These are phyloP conservation scores for Zapornia atra DNA, from an alignment of 2,113 vertebrate genomes.

Conservation along the genomic window DNA sequence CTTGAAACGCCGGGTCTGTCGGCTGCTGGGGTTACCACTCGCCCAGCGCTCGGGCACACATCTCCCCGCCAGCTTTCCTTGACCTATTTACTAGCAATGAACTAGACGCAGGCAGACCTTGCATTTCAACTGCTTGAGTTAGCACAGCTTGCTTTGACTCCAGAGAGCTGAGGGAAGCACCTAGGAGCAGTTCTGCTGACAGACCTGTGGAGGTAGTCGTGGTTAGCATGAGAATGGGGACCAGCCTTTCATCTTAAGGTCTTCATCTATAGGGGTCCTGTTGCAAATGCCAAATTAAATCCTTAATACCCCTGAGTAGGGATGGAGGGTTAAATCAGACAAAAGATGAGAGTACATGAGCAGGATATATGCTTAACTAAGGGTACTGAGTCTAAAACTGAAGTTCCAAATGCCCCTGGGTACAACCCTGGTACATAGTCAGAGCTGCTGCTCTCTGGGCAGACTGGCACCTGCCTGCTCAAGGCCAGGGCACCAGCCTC, in stretches of 20 bases:
- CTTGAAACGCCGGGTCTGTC: not conserved
- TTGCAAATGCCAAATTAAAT: not conserved
- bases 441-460: not conserved
- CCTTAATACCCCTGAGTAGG: not conserved
- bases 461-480: not conserved
- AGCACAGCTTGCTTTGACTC: accelerated
- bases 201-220: not conserved
- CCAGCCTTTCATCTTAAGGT: not conserved
- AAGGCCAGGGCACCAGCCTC: not conserved
- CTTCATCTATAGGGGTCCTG: not conserved
- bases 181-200: not conserved
- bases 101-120: not conserved
- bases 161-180: not conserved
- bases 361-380: not conserved
- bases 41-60: not conserved
- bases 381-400: not conserved
- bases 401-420: not conserved
- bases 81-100: constrained; percentile 1
- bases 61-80: not conserved
- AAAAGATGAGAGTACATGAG: not conserved
- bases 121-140: not conserved
- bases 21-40: not conserved
- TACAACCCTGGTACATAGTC: not conserved
- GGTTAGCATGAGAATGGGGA: not conserved
- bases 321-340: constrained; percentile 1